Conservation (phyloP, 1,140 invertebrate genomes). For the Argopecten irradians region DNA sequence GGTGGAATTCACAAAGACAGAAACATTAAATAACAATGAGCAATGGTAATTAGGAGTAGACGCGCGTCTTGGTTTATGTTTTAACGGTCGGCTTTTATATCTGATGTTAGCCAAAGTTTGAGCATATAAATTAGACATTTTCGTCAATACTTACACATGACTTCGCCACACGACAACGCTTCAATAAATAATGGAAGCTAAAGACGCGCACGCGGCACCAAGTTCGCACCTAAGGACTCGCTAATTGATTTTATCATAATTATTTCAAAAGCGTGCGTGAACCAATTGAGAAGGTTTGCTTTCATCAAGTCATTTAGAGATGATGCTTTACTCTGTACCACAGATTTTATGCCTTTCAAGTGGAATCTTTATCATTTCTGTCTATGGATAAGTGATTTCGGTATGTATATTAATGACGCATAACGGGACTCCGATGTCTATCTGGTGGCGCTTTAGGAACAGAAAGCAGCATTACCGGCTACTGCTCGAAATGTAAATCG, state of each 20-base stretch:
- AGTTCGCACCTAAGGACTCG: constrained; percentile 6
- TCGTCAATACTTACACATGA: constrained; percentile 21
- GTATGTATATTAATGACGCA: neutral
- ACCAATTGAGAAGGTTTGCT: constrained; percentile 21
- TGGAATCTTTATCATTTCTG: neutral
- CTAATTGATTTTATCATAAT: constrained; percentile 13
- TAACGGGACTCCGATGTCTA: neutral
- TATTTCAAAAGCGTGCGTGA: constrained; percentile 16
- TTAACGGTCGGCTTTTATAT: neutral
- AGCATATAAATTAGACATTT: constrained; percentile 19
- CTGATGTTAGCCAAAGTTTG: neutral
- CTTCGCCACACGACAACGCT: constrained; percentile 3
- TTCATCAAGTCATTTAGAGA: constrained; percentile 10
- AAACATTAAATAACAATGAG: neutral
- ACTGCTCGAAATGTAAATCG: neutral
- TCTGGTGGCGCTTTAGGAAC: neutral
- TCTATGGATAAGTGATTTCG: neutral
- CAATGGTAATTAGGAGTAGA: neutral
- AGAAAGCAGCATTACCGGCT: neutral
- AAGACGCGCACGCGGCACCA: neutral
- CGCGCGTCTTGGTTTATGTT: constrained; percentile 5
- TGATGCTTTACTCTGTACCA: neutral
- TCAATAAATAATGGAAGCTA: neutral
- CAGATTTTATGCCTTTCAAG: constrained; percentile 14
- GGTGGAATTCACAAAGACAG: neutral